Evolutionary conservation across 2,113 vertebrate species (phyloP).

Genomic region (Bettongia penicillata): DNA sequence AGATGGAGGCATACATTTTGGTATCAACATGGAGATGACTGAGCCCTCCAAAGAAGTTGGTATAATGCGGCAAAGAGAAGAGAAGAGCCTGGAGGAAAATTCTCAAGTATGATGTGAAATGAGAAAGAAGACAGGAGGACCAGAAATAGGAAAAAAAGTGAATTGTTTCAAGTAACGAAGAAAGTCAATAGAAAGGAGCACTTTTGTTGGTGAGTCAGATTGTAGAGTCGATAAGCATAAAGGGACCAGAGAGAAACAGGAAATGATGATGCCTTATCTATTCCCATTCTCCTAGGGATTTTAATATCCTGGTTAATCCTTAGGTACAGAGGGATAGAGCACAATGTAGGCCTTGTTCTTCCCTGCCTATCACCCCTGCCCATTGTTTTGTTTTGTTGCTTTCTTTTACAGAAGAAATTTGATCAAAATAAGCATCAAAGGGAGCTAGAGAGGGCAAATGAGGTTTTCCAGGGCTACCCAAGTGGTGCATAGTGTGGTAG

Average conservation of each 20-base stretch:
- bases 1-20: background rate
- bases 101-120: background rate
- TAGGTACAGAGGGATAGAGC: background rate
- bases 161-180: slow-evolving; percentile 4
- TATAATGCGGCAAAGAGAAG: background rate
- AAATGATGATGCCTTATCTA: background rate
- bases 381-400: background rate
- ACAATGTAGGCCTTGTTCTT: background rate
- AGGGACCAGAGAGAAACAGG: background rate
- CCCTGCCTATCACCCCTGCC: background rate
- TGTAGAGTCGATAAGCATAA: slow-evolving; percentile 6
- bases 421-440: background rate
- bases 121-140: background rate
- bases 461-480: background rate
- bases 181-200: background rate
- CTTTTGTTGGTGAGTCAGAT: background rate
- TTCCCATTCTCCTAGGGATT: background rate
- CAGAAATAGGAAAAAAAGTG: background rate
- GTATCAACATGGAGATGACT: background rate
- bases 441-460: background rate
- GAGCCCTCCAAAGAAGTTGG: background rate
- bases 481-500: background rate
- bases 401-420: background rate
- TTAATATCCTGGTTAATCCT: background rate
- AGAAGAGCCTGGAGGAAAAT: background rate